These are phyloP conservation scores for Ennomos erosarius DNA, from an alignment of 2,888 invertebrate species.

Conservation along the genomic window DNA sequence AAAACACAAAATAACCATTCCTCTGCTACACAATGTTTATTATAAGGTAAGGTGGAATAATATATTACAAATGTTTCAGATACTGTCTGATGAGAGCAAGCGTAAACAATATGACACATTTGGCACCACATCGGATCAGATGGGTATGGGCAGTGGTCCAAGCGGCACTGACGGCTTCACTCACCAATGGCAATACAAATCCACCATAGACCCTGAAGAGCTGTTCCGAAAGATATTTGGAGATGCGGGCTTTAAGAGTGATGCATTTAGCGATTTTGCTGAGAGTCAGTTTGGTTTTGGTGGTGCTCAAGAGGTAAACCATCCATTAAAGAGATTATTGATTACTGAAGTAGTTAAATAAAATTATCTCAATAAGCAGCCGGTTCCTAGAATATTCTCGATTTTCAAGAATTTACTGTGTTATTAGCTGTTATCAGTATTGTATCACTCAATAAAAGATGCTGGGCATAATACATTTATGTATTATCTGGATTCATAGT, in stretches of 20 bases:
- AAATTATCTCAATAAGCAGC: no score
- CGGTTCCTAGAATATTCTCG: no score
- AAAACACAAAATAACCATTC: no score
- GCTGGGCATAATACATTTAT: no score
- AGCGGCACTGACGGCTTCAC: constrained; percentile 87
- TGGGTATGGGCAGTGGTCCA: constrained; percentile 89
- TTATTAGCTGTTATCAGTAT: no score
- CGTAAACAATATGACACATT: constrained; percentile 97
- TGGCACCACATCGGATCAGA: constrained; percentile 94
- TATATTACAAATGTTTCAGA: constrained; percentile 74
- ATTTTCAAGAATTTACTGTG: no score
- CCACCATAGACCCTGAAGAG: constrained; percentile 97
- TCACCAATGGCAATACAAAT: constrained; percentile 94
- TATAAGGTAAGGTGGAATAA: background rate
- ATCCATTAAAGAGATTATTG: background rate
- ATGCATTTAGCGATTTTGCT: constrained; percentile 92
- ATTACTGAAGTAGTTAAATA: no score
- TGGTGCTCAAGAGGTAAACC: constrained; percentile 93
- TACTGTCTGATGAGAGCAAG: constrained; percentile 95
- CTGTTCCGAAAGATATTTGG: constrained; percentile 98
- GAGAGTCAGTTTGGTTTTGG: constrained; percentile 96
- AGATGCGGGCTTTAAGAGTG: constrained; percentile 90
- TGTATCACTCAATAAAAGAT: no score
- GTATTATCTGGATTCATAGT: no score
- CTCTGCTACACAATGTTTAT: no score